Percentiles rank a stretch among this genome's conserved stretches.
These are phyloP conservation scores for Dinothrombium tinctorium DNA, from an alignment of 1,140 invertebrate genomes.

Conservation along the genomic window DNA sequence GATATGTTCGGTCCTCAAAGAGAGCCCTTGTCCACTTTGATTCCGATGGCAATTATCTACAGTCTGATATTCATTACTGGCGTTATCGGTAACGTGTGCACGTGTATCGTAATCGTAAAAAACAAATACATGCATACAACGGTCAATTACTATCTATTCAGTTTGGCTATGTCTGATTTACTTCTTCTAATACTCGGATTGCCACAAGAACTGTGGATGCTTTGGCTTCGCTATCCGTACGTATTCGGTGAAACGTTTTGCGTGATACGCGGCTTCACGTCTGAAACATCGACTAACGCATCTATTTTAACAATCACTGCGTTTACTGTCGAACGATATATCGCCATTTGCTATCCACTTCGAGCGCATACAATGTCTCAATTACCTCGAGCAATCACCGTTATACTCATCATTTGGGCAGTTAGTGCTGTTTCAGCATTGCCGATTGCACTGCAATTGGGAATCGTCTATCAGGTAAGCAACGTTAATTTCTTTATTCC, in stretches of 20 bases:
- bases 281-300: slow-evolving; percentile 74
- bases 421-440: slow-evolving; percentile 15
- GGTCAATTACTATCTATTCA: slow-evolving; percentile 76
- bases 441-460: slow-evolving; percentile 32
- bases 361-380: slow-evolving; percentile 22
- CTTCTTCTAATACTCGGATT: slow-evolving; percentile 42
- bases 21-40: slow-evolving; percentile 11
- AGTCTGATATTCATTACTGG: slow-evolving; percentile 22
- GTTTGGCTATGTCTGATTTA: slow-evolving; percentile 72
- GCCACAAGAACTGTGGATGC: slow-evolving; percentile 58
- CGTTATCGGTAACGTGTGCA: slow-evolving; percentile 27
- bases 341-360: slow-evolving; percentile 73
- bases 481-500: too few relatives aligned
- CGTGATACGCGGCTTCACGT: slow-evolving; percentile 49
- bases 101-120: slow-evolving; percentile 31
- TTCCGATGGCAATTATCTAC: slow-evolving; percentile 23
- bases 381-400: slow-evolving; percentile 21
- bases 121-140: slow-evolving; percentile 32
- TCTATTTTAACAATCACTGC: slow-evolving; percentile 75
- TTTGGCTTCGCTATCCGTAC: slow-evolving; percentile 69
- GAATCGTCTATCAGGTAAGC: slow-evolving; percentile 13
- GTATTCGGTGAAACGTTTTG: slow-evolving; percentile 64
- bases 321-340: slow-evolving; percentile 79
- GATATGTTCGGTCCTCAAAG: slow-evolving; percentile 12
- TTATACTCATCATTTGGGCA: slow-evolving; percentile 23